Percentiles rank a stretch among this genome's conserved stretches.
These are phyloP conservation scores for Phylloscopus trochiloides DNA, from an alignment of 2,113 vertebrate species.

Conservation along the genomic window DNA sequence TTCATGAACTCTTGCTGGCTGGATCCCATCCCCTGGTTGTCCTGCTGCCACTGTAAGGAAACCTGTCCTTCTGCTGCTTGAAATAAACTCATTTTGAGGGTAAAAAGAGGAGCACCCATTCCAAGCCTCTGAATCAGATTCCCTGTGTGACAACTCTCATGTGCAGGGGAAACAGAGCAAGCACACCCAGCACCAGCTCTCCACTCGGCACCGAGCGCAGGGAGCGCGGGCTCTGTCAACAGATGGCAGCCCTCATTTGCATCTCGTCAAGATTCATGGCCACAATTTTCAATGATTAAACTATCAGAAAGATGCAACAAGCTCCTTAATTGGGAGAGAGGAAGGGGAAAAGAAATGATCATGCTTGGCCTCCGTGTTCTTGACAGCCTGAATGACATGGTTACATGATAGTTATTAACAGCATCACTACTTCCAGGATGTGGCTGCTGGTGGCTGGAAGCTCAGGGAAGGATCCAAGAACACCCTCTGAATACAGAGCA, in stretches of 20 bases:
- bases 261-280: neutral
- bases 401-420: neutral
- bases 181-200: neutral
- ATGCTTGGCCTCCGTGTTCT: neutral
- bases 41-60: neutral
- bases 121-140: neutral
- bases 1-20: neutral
- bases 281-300: conserved; percentile 14
- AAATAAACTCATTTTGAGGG: neutral
- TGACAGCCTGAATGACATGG: neutral
- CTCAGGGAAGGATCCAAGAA: neutral
- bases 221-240: neutral
- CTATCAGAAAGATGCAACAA: conserved; percentile 5
- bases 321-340: neutral
- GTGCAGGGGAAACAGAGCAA: neutral
- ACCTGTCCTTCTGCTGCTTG: neutral
- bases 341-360: neutral
- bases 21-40: neutral
- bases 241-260: neutral
- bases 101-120: neutral
- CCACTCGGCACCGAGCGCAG: fast-evolving
- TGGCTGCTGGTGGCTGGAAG: neutral
- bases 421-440: neutral
- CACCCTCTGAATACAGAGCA: neutral
- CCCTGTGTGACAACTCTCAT: neutral